phyloP scores from a whole-genome alignment of 2,797 vertebrate genomes.

The Sorex maritimensis region DNA sequence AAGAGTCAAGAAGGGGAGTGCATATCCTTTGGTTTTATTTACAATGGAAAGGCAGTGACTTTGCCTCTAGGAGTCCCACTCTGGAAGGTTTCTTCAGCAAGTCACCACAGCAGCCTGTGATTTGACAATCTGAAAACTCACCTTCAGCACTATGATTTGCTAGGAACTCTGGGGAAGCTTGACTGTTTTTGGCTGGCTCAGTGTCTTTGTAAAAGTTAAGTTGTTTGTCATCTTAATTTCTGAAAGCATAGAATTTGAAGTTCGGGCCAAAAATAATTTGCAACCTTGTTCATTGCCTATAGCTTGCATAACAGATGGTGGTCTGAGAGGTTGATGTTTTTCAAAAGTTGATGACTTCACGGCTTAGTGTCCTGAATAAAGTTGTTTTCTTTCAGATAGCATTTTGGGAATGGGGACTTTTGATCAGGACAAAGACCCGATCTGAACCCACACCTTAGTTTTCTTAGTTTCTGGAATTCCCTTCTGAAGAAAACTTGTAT shows the following conservation, averaged over 20 bases:
- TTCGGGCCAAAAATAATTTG: conserved; percentile 86
- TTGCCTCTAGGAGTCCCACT: not conserved
- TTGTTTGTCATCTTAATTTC: conserved; percentile 89
- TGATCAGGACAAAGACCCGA: conserved; percentile 84
- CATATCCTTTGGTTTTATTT: conserved; percentile 53
- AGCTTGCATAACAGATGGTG: conserved; percentile 88
- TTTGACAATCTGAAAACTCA: not conserved
- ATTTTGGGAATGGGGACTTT: conserved; percentile 82
- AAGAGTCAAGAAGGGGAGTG: conserved; percentile 55
- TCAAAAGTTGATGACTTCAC: conserved; percentile 85
- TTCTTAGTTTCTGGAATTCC: conserved; percentile 82
- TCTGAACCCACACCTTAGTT: conserved; percentile 79
- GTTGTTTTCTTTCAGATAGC: conserved; percentile 82
- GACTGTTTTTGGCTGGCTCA: conserved; percentile 84
- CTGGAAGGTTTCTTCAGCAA: not conserved
- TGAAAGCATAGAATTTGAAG: conserved; percentile 87
- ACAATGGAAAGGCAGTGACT: conserved; percentile 9
- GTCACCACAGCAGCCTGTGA: not conserved
- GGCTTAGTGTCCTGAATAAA: conserved; percentile 86
- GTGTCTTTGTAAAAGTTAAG: conserved; percentile 84
- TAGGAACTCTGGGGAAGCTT: conserved; percentile 49
- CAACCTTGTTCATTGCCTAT: conserved; percentile 83
- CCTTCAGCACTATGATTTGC: conserved; percentile 49
- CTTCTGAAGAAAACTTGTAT: conserved; percentile 72
- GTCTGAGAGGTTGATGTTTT: conserved; percentile 82